These are phyloP conservation scores for Zophobas morio DNA, from an alignment of 1,140 invertebrate species.

Conservation along the genomic window DNA sequence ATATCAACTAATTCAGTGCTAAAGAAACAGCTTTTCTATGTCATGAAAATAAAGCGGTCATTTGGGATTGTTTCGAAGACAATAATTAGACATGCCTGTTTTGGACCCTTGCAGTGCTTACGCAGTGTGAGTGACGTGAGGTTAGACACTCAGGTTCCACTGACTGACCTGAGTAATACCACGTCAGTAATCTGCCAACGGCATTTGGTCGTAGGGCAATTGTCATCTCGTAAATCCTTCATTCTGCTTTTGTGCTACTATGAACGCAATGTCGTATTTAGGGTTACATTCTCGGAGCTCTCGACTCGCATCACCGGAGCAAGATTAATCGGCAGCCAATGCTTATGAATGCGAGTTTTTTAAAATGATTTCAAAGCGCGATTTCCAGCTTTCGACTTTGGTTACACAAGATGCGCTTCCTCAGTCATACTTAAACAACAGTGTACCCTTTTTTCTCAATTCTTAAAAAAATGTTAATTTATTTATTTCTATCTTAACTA, in stretches of 20 bases:
- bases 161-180: conserved; percentile 21
- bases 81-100: conserved; percentile 7
- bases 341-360: too few relatives aligned
- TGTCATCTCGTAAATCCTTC: conserved; percentile 52
- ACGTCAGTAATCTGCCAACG: conserved; percentile 43
- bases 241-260: conserved; percentile 35
- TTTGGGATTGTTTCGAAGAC: conserved; percentile 10
- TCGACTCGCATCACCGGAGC: conserved; percentile 9
- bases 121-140: conserved; percentile 45
- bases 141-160: conserved; percentile 43
- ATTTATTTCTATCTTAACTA: too few relatives aligned
- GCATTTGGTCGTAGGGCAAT: conserved; percentile 45
- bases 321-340: background rate
- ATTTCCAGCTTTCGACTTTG: too few relatives aligned
- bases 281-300: conserved; percentile 13
- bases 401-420: too few relatives aligned
- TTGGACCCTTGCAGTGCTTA: background rate
- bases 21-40: too few relatives aligned
- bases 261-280: conserved; percentile 33
- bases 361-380: too few relatives aligned
- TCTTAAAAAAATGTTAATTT: too few relatives aligned
- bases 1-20: too few relatives aligned
- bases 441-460: too few relatives aligned
- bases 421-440: too few relatives aligned
- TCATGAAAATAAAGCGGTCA: background rate